Conservation (phyloP, 2,888 invertebrate species). For the Zygaena filipendulae region DNA sequence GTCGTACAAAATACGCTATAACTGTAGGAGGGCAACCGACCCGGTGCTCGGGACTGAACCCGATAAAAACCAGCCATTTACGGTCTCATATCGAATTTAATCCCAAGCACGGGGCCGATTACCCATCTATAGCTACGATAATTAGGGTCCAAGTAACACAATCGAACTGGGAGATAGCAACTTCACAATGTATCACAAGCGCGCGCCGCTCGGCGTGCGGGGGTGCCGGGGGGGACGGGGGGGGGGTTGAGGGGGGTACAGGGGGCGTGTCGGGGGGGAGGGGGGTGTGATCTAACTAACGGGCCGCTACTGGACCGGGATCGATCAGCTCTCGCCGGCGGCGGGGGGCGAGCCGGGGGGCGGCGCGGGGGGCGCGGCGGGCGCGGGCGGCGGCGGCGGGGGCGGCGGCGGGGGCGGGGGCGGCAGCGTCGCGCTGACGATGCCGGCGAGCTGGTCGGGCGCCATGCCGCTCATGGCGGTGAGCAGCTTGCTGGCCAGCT, state of each 20-base stretch:
- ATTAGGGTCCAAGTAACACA: not conserved
- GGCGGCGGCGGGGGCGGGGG: slow-evolving; percentile 17
- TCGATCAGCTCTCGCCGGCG: slow-evolving; percentile 5
- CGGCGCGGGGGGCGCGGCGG: not conserved
- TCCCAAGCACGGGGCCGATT: not conserved
- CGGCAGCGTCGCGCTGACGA: slow-evolving; percentile 24
- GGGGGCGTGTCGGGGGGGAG: not conserved
- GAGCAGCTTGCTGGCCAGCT: slow-evolving; percentile 44
- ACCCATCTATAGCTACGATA: not conserved
- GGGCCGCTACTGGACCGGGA: slow-evolving; percentile 1
- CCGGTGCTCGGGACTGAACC: no score
- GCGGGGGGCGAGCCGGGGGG: slow-evolving; percentile 1
- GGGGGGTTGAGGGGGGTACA: no score
- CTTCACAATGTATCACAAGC: no score
- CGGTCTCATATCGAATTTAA: no score
- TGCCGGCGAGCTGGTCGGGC: slow-evolving; percentile 29
- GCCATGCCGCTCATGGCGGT: slow-evolving; percentile 47
- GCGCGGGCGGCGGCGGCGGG: slow-evolving; percentile 5
- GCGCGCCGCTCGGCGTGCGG: no score
- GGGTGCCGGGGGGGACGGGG: no score
- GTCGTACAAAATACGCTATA: no score
- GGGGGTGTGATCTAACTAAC: not conserved
- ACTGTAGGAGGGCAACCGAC: no score
- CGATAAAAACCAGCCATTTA: no score
- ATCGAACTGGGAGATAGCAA: no score